Evolutionary conservation across 1,140 invertebrate genomes (phyloP), one percentile per base, ranked within the genome.

Genomic region (Ceratina calcarata): DNA sequence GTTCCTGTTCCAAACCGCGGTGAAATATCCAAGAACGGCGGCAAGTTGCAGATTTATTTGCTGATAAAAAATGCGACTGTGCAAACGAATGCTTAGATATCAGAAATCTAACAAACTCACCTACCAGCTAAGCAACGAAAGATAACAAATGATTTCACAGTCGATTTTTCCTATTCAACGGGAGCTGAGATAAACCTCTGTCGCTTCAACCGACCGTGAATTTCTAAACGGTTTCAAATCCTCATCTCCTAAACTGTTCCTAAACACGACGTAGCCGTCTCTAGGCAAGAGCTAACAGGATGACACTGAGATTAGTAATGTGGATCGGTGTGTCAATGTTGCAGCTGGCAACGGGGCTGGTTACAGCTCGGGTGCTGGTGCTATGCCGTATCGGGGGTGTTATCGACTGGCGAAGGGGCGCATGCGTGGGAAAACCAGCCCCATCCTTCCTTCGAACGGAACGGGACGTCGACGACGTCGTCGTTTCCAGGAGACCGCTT

Each of bases 351-450:
- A 85, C 83, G 77, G 45, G 62, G 45, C 73, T 72, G 69, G 70
- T 79, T 64, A 32, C 27, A 4, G 69, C 60, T 53, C 72, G 55
- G 69, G 69, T 74, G 79, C 61, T 65, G 27, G n/a, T 68, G 18
- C 18, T 18, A 45, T 57, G 70, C 24, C 65, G 70, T 57, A 67
- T 83, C 83, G 77, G 83, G 71, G 77, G 77, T 85, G 83, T 84
- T 85, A 85, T 85, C 83, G 83, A 85, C 83, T 85, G 45, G 68
- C n/a, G n/a, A 64, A 72, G 58, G 32, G 27, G 82, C 83, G 83
- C 83, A 70, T 85, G 83, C 83, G 83, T 77, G 7, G 55, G n/a
- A 32, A 32, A 37, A 65, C 58, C 79, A 77, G n/a, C 20, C 68
- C 57, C 58, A 20, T 71, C 75, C 77, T 79, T 66, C 27, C 27